These are phyloP conservation scores for Tetramorium simillimum DNA, from an alignment of 1,140 invertebrate species.

Conservation along the genomic window DNA sequence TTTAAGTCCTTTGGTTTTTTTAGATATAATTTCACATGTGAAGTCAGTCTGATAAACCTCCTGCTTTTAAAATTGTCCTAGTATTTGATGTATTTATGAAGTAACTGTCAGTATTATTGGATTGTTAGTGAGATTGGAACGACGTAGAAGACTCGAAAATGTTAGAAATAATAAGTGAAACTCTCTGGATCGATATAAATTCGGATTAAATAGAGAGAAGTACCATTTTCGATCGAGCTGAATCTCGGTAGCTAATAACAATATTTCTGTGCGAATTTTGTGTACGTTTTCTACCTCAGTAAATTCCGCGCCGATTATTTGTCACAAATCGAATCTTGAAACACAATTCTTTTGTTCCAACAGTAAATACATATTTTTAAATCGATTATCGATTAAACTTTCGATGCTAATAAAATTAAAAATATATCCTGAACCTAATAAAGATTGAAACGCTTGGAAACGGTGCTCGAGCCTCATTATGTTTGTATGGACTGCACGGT, in stretches of 20 bases:
- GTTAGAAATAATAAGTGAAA: no score
- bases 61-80: background rate
- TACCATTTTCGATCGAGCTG: no score
- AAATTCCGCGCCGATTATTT: no score
- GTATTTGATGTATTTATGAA: background rate
- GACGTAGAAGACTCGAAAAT: background rate
- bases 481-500: constrained; percentile 18
- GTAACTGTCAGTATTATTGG: background rate
- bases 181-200: no score
- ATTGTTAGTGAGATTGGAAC: background rate
- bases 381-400: no score
- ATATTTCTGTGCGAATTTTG: no score
- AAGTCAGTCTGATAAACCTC: background rate
- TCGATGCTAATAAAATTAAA: background rate
- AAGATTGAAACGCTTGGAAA: constrained; percentile 10
- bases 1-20: background rate
- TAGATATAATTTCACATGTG: background rate
- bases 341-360: no score
- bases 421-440: background rate
- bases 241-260: no score
- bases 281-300: no score
- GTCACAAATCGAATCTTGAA: no score
- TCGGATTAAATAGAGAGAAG: no score
- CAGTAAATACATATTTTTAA: no score
- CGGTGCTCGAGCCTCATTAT: constrained; percentile 27